Percentiles rank a stretch among this genome's conserved stretches.
Conservation (phyloP, 2,888 invertebrate genomes). For the Apamea sordens region DNA sequence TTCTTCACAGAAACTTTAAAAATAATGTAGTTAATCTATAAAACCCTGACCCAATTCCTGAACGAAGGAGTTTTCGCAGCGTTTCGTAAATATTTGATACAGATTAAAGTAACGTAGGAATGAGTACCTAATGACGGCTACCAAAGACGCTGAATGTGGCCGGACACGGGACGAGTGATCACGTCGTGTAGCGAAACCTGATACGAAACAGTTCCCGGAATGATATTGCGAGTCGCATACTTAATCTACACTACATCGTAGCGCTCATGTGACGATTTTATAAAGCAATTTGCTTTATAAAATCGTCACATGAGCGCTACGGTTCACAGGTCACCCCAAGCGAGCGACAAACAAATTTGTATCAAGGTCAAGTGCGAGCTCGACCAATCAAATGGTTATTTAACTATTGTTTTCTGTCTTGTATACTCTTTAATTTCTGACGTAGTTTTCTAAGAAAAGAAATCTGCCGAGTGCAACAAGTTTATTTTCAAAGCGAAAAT, state of each 20-base stretch:
- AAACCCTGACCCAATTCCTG: conserved; percentile 66
- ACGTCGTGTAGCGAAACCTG: conserved; percentile 51
- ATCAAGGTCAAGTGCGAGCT: conserved; percentile 80
- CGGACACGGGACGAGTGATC: conserved; percentile 13
- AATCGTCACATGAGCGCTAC: conserved; percentile 71
- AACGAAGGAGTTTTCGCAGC: conserved; percentile 52
- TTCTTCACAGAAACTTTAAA: conserved; percentile 40
- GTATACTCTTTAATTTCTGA: not conserved
- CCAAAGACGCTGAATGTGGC: conserved; percentile 24
- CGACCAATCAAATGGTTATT: conserved; percentile 70
- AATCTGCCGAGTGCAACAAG: not conserved
- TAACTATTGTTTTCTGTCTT: conserved; percentile 51
- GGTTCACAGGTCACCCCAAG: conserved; percentile 73
- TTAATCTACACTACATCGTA: conserved; percentile 63
- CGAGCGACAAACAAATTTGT: conserved; percentile 76
- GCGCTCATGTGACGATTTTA: too few relatives aligned
- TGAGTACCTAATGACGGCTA: not conserved
- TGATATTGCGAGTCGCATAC: conserved; percentile 59
- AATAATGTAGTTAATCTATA: conserved; percentile 52
- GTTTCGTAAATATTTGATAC: conserved; percentile 41
- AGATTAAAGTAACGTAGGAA: conserved; percentile 1
- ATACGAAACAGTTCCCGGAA: conserved; percentile 68
- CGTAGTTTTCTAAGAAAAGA: conserved; percentile 17
- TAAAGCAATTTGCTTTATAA: conserved; percentile 65
- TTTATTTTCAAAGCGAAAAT: conserved; percentile 2